Evolutionary conservation across 2,113 vertebrate species (phyloP).

Genomic region (Tautogolabrus adspersus): DNA sequence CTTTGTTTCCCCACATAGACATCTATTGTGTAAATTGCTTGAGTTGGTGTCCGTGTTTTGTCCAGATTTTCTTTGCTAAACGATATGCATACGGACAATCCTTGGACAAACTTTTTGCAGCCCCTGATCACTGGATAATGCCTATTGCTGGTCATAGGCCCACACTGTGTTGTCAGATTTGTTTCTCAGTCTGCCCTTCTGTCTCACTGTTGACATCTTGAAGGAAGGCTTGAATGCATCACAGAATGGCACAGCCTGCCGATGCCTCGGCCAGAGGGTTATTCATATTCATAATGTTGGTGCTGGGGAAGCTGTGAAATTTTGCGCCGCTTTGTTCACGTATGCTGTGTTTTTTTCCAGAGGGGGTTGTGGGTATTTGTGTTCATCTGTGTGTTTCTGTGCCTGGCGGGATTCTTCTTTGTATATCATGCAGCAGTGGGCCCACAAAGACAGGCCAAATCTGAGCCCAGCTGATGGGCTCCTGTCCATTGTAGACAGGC

Average conservation of each 20-base stretch:
- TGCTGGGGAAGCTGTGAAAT: constrained; percentile 58
- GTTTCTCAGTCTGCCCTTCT: constrained; percentile 70
- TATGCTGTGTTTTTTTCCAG: constrained; percentile 27
- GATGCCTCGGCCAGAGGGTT: constrained; percentile 59
- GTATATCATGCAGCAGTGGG: constrained; percentile 42
- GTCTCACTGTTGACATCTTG: constrained; percentile 68
- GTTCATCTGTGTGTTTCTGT: constrained; percentile 34
- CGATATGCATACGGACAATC: not conserved
- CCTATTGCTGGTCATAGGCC: constrained; percentile 26
- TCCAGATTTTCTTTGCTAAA: constrained; percentile 12
- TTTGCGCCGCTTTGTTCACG: constrained; percentile 55
- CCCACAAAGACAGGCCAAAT: constrained; percentile 27
- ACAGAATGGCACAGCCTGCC: constrained; percentile 56
- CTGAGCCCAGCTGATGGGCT: constrained; percentile 75
- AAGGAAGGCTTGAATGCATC: constrained; percentile 59
- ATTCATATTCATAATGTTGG: constrained; percentile 76
- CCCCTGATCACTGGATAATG: constrained; percentile 24
- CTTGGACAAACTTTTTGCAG: constrained; percentile 15
- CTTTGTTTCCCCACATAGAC: constrained; percentile 40
- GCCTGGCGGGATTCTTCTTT: constrained; percentile 49
- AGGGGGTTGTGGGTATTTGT: constrained; percentile 36
- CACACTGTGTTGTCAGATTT: constrained; percentile 57
- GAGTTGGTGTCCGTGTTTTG: constrained; percentile 4
- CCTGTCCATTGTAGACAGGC: constrained; percentile 69
- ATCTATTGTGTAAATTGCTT: constrained; percentile 6